Percentiles rank a stretch among this genome's conserved stretches.
Evolutionary conservation across 1,140 invertebrate genomes (phyloP).

Genomic region (Belonocnema kinseyi): DNA sequence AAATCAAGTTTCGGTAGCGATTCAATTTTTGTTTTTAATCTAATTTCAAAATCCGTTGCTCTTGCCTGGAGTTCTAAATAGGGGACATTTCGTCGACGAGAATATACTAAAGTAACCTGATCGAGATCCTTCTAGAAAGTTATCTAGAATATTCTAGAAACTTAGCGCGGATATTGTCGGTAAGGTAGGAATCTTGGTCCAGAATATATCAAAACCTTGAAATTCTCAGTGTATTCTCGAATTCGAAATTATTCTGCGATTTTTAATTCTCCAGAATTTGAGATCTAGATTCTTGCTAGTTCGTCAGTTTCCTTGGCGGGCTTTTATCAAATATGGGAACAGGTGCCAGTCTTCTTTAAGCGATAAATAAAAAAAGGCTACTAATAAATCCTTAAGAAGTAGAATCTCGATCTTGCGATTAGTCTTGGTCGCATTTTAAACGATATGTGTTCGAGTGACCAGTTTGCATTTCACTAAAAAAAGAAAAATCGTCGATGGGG

Average conservation of each 20-base stretch:
- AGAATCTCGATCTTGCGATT: conserved; percentile 25
- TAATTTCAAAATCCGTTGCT: background rate
- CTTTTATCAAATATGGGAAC: conserved; percentile 39
- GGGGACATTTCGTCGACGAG: too few species aligned
- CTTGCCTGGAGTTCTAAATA: background rate
- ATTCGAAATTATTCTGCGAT: too few species aligned
- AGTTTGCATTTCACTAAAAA: conserved; percentile 22
- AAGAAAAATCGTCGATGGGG: conserved; percentile 7
- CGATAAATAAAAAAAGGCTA: background rate
- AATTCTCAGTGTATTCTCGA: too few species aligned
- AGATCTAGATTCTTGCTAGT: conserved; percentile 32
- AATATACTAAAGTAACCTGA: too few species aligned
- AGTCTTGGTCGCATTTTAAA: background rate
- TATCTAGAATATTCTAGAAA: too few species aligned
- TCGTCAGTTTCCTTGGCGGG: conserved; percentile 18
- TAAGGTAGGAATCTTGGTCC: too few species aligned
- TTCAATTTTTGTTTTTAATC: background rate
- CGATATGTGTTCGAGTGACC: conserved; percentile 19
- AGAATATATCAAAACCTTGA: too few species aligned
- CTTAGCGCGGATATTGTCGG: too few species aligned
- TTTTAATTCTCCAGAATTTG: background rate
- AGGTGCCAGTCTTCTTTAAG: conserved; percentile 36
- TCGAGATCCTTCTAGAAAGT: too few species aligned
- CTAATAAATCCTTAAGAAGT: conserved; percentile 10
- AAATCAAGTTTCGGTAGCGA: conserved; percentile 1